phyloP scores from a whole-genome alignment of 2,797 vertebrate genomes.

The Cephalopachus bancanus region DNA sequence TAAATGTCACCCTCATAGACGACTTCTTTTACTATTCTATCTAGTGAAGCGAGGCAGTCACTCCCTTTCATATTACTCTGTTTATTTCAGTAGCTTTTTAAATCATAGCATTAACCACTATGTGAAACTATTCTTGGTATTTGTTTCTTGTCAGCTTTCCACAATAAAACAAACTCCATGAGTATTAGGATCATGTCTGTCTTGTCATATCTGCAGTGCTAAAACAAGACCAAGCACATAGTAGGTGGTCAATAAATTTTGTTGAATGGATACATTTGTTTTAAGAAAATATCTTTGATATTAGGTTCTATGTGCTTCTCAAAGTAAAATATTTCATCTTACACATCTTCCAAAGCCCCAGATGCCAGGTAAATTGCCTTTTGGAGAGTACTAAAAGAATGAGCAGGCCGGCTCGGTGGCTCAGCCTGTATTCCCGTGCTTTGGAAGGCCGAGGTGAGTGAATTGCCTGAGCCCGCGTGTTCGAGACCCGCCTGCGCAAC shows the following conservation, averaged over 20 bases:
- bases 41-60: not conserved
- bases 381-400: not conserved
- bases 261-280: not conserved
- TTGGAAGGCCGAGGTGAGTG: too few relatives aligned
- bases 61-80: not conserved
- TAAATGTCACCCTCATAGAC: not conserved
- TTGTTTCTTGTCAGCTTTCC: not conserved
- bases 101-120: not conserved
- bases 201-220: not conserved
- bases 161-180: not conserved
- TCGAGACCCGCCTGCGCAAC: too few relatives aligned
- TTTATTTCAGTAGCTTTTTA: not conserved
- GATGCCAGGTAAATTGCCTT: not conserved
- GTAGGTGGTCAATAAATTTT: not conserved
- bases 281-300: not conserved
- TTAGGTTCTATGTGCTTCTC: not conserved
- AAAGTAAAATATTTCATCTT: conserved; percentile 2
- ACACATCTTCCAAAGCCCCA: not conserved
- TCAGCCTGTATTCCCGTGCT: too few relatives aligned
- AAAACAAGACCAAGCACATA: not conserved
- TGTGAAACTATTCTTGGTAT: not conserved
- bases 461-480: too few relatives aligned
- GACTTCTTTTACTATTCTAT: not conserved
- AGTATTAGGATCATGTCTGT: not conserved
- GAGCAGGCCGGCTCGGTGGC: not conserved